Base-by-base conservation (phyloP, 2,888 invertebrate species). In the Cosmia trapezina region DNA sequence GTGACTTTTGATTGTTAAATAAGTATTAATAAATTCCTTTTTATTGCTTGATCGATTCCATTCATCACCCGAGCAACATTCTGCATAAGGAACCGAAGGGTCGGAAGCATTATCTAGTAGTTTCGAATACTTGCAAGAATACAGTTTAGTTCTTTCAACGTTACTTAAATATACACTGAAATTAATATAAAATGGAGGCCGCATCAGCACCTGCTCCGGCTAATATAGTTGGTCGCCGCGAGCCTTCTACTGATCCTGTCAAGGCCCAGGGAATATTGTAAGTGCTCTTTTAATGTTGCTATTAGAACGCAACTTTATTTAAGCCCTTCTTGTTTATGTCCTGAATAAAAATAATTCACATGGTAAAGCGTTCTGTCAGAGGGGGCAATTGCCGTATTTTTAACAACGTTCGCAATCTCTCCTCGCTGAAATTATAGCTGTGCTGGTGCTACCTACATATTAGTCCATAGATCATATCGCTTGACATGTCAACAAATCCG, bases 191-290 rank as follows among this genome's bases (percentile, higher is more conserved):
- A 75, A 95, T 95, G 95, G 95, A 95, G 82, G 91, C 89, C 43
- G 64, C 90, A 43, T 90, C 90, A 45, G 91, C 91, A 71, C 91
- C 92, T 60, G 89, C 91, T 12, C 88, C 91, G 4, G 83, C 82
- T n/a, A 81, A 83, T 37, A 86, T 89, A n/a, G 93, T 91, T 19
- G 89, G 90, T 14, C 92, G 93, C 3, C 91, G 92, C 11, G 95
- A 95, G 63, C 91, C 93, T 14, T 93, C 94, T 12, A 92, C 86
- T 7, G 96, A 96, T 81, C 94, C 95, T 14, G 96, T 96, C 12
- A 96, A 95, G 80, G 94, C 94, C 67, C 94, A 96, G 89, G 95
- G 96, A 80, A 93, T 96, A 83, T 86, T 96, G 96, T 96, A 91
- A 88, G 89, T 88, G 62, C 47, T 22, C 3, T 11, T 78, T 60